Evolutionary conservation across 2,113 vertebrate genomes (phyloP).

Genomic region (Rutilus rutilus): DNA sequence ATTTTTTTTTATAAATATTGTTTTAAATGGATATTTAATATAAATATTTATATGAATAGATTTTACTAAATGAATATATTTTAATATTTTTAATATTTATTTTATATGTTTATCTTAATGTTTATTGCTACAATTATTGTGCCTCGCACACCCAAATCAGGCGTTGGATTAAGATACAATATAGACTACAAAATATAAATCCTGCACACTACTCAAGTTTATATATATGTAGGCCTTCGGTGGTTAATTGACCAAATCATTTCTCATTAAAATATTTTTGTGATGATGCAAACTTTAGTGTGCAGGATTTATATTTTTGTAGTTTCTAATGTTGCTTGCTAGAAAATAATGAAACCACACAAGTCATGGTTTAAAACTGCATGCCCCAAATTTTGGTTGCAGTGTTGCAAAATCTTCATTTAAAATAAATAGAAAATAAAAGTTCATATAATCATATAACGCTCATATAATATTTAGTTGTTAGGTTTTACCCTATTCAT

Average conservation of each 20-base stretch:
- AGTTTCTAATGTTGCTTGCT: background rate
- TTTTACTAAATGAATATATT: no score
- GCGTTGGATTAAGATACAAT: no score
- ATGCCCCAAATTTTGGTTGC: no score
- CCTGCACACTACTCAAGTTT: background rate
- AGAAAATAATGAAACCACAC: no score
- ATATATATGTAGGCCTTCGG: background rate
- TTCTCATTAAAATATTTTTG: background rate
- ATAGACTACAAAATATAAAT: background rate
- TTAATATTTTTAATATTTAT: background rate
- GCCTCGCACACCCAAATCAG: no score
- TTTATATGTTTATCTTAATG: background rate
- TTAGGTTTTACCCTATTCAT: background rate
- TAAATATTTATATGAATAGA: no score
- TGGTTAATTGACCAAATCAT: background rate
- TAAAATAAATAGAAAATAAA: background rate
- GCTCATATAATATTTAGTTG: background rate
- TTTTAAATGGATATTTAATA: no score
- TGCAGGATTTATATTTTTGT: background rate
- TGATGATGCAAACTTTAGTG: background rate
- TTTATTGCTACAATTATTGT: no score
- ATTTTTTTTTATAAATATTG: background rate
- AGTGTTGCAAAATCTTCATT: background rate
- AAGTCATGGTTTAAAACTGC: no score
- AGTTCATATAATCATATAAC: no score